Base-by-base conservation (phyloP, 2,113 vertebrate species). In the Mustela nigripes region DNA sequence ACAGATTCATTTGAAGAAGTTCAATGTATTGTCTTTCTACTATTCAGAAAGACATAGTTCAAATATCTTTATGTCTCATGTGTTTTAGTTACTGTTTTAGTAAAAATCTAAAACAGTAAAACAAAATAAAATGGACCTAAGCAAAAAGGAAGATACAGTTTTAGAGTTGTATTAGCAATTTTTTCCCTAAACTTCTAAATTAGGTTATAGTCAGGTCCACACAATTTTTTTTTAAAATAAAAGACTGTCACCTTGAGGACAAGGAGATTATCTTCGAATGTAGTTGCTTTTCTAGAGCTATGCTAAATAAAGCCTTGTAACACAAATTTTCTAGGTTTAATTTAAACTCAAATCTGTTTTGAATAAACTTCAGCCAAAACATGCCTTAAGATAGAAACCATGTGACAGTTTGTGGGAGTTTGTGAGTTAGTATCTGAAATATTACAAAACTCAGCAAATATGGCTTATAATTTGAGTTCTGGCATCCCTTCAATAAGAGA, bases 261-360 rank as follows among this genome's bases (percentile, higher is more conserved):
- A 96, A 89, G 96, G 74, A 97, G 60, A 95, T 90, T 93, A 86
- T 53, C 45, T 91, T 94, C 56, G 91, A 98, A 91, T 88, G 89
- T 15, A 83, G 33, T 76, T 90, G 69, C 63, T 80, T 96, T 97
- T 91, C 90, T 92, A 96, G 26, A 97, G 6, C 76, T 94, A 88
- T 79, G 39, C 53, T 93, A 98, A 96, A 97, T 93, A 74, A 96
- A 97, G 94, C 48, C 95, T 96, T 94, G 80, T 91, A 97, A 97
- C 62, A 97, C 85, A 96, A 95, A 95, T 78, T 81, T 97, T 97
- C 96, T 97, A 93, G 36, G 78, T 93, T 97, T 96, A 97, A 88
- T 96, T 97, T 97, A 97, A 98, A 97, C 39, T 31, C 53, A 95
- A 98, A 93, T 94, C 81, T 97, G 78, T 95, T 96, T 92, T 97